These are phyloP conservation scores for Heliocidaris tuberculata DNA, from an alignment of 35 echinoderm and acorn worm genomes.

Conservation along the genomic window DNA sequence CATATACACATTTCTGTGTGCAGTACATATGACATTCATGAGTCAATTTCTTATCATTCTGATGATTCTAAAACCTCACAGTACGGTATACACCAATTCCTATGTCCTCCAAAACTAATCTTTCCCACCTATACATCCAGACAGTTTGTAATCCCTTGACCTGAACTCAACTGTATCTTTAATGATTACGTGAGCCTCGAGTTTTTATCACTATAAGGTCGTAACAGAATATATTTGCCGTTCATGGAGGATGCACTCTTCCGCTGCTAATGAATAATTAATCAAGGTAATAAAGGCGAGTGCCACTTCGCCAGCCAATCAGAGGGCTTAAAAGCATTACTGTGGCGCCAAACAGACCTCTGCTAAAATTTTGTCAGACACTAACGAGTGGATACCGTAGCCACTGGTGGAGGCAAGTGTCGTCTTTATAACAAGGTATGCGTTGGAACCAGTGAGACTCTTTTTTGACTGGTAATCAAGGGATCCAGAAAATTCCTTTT, in stretches of 20 bases:
- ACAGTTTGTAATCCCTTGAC: too few species aligned
- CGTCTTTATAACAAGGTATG: background rate
- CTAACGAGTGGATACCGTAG: background rate
- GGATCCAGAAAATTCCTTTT: too few species aligned
- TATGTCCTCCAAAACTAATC: too few species aligned
- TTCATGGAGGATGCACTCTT: background rate
- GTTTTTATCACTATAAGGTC: background rate
- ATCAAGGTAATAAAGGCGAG: background rate
- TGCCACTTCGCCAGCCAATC: slow-evolving; percentile 29
- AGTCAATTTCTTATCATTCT: too few species aligned
- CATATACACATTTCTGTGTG: too few species aligned
- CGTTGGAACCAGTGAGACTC: background rate
- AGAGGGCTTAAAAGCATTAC: slow-evolving; percentile 23
- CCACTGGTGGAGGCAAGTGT: background rate
- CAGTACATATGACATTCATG: too few species aligned
- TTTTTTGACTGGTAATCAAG: too few species aligned
- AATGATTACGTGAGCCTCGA: background rate
- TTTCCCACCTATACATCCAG: too few species aligned
- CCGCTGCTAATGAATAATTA: slow-evolving; percentile 28
- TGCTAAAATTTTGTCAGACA: background rate
- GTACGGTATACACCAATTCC: too few species aligned
- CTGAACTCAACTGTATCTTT: too few species aligned
- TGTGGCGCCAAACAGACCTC: background rate
- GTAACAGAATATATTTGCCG: background rate
- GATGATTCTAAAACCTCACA: too few species aligned